Evolutionary conservation across 2,888 invertebrate species (phyloP), one percentile per base, ranked within the genome.

Genomic region (Plebejus melissa): DNA sequence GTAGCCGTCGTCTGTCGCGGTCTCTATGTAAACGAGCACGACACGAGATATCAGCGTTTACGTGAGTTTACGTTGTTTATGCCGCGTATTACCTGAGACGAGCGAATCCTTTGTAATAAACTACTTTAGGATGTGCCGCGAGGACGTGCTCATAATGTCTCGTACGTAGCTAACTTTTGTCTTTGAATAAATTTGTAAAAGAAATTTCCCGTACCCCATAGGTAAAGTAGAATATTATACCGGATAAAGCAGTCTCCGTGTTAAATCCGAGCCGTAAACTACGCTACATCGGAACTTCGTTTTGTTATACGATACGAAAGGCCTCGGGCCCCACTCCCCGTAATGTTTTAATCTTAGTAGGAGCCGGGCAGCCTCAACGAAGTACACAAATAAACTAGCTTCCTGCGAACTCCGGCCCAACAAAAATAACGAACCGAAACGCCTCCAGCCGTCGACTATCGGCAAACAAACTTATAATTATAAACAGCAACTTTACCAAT

Each of bases 401-500:
- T 60, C 60, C 60, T 60, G 28, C 65, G 32, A 65, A 36, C 65
- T 65, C 32, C 13, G 32, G 28, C 0, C 65, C 32, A 65, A 36
- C 65, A 36, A 65, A 50, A 72, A 50, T 32, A 72, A 50, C 72
- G 6, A 50, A 50, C 46, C 13, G 72, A 32, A 50, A 54, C 72
- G 72, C 72, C 74, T 54, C 71, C 46, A 50, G 76, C 54, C 46
- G 22, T 50, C 54, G 72, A 72, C 32, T 72, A 50, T 50, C 69
- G 69, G 76, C 72, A 75, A 75, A 70, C 69, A 74, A 79, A 80
- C 76, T 79, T 77, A 75, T 76, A 77, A 78, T 79, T 77, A 77
- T 77, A 74, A 77, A 78, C 76, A 71, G 65, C 75, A 78, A 80
- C 77, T 80, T 80, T 81, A 77, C 78, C 78, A 80, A 81, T 81